Evolutionary conservation across 2,888 invertebrate genomes (phyloP).

Genomic region (Torymus aiolomorphi): DNA sequence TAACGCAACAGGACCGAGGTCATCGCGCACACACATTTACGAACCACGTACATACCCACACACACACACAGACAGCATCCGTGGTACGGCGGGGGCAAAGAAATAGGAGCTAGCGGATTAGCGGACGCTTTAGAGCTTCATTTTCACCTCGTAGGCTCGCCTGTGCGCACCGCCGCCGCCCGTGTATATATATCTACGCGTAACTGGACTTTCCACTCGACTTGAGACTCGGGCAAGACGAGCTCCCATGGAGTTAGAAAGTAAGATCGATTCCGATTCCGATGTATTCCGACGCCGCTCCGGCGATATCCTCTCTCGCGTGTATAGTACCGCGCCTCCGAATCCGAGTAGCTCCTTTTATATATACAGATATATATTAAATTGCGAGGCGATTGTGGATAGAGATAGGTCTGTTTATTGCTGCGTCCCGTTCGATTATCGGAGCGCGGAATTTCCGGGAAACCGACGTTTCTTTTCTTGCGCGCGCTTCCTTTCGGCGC

Average conservation of each 20-base stretch:
- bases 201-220: conserved; percentile 57
- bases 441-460: conserved; percentile 31
- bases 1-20: conserved; percentile 73
- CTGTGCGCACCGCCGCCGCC: not conserved
- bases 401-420: conserved; percentile 16
- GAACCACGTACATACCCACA: too few species aligned
- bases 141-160: conserved; percentile 50
- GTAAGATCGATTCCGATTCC: conserved; percentile 63
- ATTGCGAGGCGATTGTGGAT: conserved; percentile 21
- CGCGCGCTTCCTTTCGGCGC: conserved; percentile 22
- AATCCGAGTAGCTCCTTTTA: not conserved
- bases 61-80: too few species aligned
- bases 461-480: conserved; percentile 21
- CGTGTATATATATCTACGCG: conserved; percentile 9
- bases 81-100: conserved; percentile 5
- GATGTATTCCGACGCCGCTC: too few species aligned
- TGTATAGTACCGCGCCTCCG: conserved; percentile 14
- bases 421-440: not conserved
- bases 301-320: too few species aligned
- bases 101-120: conserved; percentile 43
- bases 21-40: conserved; percentile 54
- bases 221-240: conserved; percentile 21
- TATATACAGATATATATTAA: conserved; percentile 17
- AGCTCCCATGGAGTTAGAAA: conserved; percentile 63
- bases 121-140: conserved; percentile 53